A percentile compares a stretch with the other conserved stretches of the same genome.
Evolutionary conservation across 2,797 vertebrate species (phyloP).

Genomic region (Thunnus albacares): DNA sequence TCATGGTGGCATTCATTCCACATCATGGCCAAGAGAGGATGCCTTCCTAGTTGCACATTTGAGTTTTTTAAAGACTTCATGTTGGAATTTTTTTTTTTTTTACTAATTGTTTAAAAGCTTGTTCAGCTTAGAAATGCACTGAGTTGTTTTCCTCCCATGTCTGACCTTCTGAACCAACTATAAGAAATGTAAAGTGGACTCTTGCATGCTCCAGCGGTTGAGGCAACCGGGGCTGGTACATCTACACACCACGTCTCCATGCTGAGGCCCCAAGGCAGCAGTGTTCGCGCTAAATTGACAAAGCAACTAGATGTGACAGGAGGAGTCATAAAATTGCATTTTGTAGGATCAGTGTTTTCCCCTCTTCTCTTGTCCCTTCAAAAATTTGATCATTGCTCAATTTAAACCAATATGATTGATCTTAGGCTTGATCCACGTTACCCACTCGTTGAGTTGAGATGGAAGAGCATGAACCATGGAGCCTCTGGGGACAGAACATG

Average conservation of each 20-base stretch:
- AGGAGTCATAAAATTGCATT: slow-evolving; percentile 83
- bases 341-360: slow-evolving; percentile 78
- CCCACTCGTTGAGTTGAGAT: slow-evolving; percentile 68
- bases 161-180: slow-evolving; percentile 59
- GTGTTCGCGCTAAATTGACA: slow-evolving; percentile 82
- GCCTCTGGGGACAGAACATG: slow-evolving; percentile 18
- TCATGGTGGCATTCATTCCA: background rate
- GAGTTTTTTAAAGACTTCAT: slow-evolving; percentile 5
- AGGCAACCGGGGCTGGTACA: slow-evolving; percentile 59
- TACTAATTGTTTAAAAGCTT: slow-evolving; percentile 32
- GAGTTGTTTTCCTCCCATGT: slow-evolving; percentile 9
- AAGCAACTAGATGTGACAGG: slow-evolving; percentile 84
- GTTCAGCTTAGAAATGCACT: slow-evolving; percentile 13
- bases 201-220: slow-evolving; percentile 59
- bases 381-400: slow-evolving; percentile 80
- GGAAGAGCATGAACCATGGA: slow-evolving; percentile 43
- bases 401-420: slow-evolving; percentile 82
- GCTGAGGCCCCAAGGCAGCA: slow-evolving; percentile 73
- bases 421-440: slow-evolving; percentile 60
- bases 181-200: slow-evolving; percentile 57
- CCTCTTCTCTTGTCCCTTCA: slow-evolving; percentile 70
- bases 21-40: background rate
- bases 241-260: slow-evolving; percentile 55
- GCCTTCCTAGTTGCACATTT: background rate
- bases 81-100: background rate